Base-by-base conservation (phyloP, 2,113 vertebrate species). In the Tretioscincus oriximinensis region DNA sequence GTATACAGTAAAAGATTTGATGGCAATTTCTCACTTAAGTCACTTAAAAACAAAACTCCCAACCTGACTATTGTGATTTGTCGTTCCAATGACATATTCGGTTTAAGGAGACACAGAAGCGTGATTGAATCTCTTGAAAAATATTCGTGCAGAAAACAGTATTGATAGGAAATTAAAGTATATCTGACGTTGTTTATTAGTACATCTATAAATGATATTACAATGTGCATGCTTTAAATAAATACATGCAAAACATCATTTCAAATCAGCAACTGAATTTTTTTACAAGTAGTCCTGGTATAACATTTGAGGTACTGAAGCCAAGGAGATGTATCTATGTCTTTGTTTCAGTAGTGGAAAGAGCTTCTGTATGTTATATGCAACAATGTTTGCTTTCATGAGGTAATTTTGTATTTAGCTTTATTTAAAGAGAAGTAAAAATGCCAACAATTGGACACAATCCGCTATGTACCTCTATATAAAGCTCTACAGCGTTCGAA, bases 111-210 rank as follows among this genome's bases (percentile, higher is more conserved):
- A 47, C 22, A 29, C 26, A 47, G 9, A 41, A 7, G 28, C 75
- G 21, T 49, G 21, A 60, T 31, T 28, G 60, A 26, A 49, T 49
- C n/a, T 63, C 51, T 76, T 76, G 61, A 87, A 93, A 89, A 35
- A 73, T 69, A 76, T 82, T 28, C 61, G 69, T 76, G n/a, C 26
- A 70, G 66, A 82, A 63, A 49, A 76, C 14, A 76, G 51, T 21
- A 41, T 41, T 49, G 28, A 70, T 28, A 70, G 28, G 51, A 76
- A 77, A 77, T 24, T 3, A 61, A 81, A 77, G 20, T 76, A 80
- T 64, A 92, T 82, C 67, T 67, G 69, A 75, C 85, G 21, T 79
- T 81, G 49, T 64, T 86, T 64, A 78, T 80, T 83, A 84, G 76
- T 80, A 75, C 65, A 84, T 80, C 80, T 76, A 70, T 81, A 69